Conservation (phyloP, 2,888 invertebrate species). For the Nysson spinosus region DNA sequence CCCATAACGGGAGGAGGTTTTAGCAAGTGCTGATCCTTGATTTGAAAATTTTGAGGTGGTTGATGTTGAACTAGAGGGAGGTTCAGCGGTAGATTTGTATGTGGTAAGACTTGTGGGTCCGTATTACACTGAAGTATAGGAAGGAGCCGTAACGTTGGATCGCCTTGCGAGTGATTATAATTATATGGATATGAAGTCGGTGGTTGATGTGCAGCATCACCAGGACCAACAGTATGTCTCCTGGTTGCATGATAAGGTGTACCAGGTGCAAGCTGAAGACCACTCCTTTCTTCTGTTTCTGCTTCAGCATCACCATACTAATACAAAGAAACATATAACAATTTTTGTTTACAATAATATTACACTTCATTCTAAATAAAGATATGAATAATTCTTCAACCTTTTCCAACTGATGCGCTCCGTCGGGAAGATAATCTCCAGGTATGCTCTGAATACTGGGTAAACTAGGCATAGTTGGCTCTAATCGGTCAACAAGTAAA, state of each 20-base stretch:
- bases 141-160: conserved; percentile 66
- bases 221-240: conserved; percentile 95
- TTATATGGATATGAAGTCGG: conserved; percentile 70
- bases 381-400: conserved; percentile 70
- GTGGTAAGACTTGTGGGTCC: conserved; percentile 82
- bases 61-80: conserved; percentile 90
- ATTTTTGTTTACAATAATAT: neutral
- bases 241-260: conserved; percentile 82
- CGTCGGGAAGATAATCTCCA: conserved; percentile 76
- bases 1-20: conserved; percentile 96
- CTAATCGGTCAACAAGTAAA: conserved; percentile 89
- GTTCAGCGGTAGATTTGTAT: conserved; percentile 91
- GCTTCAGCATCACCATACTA: conserved; percentile 79
- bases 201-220: conserved; percentile 90
- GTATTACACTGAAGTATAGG: conserved; percentile 71
- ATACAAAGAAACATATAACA: neutral
- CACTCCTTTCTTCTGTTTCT: conserved; percentile 74
- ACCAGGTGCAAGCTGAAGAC: conserved; percentile 70
- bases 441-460: conserved; percentile 74
- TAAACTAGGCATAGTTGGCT: conserved; percentile 72
- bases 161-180: conserved; percentile 69
- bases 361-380: neutral
- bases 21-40: conserved; percentile 94
- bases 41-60: conserved; percentile 90
- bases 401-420: conserved; percentile 82